Evolutionary conservation across 2,113 vertebrate species (phyloP).

Genomic region (Colius striatus): DNA sequence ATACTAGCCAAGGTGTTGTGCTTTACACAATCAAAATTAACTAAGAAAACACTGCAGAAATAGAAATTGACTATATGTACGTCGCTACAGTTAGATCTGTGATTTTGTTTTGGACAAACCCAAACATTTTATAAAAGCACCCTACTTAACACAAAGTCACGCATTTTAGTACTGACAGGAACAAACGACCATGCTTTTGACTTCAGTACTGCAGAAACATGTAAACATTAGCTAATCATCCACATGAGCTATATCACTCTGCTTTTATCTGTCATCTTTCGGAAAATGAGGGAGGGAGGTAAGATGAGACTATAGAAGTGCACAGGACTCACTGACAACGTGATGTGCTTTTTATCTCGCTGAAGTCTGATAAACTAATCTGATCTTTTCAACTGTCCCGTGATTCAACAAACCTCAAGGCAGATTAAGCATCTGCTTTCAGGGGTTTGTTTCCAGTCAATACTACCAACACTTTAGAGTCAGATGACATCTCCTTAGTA

Average conservation of each 20-base stretch:
- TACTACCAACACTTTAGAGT: background rate
- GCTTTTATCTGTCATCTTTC: background rate
- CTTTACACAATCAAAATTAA: background rate
- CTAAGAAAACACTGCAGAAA: background rate
- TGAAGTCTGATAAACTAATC: background rate
- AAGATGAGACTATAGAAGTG: background rate
- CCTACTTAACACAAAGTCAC: background rate
- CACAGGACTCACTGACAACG: background rate
- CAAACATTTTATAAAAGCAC: background rate
- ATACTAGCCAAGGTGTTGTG: background rate
- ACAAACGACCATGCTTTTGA: background rate
- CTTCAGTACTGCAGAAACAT: background rate
- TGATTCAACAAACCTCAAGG: conserved; percentile 19
- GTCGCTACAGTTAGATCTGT: background rate
- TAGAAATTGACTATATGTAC: background rate
- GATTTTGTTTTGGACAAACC: background rate
- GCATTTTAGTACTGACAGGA: background rate
- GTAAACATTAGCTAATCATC: background rate
- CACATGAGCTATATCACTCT: background rate
- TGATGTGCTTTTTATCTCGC: background rate
- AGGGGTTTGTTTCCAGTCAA: background rate
- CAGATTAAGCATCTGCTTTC: conserved; percentile 10
- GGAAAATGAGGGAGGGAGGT: background rate
- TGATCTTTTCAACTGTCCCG: background rate
- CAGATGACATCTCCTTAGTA: background rate